Conservation (phyloP, 2,113 vertebrate species). For the Cricetomys ansorgei region DNA sequence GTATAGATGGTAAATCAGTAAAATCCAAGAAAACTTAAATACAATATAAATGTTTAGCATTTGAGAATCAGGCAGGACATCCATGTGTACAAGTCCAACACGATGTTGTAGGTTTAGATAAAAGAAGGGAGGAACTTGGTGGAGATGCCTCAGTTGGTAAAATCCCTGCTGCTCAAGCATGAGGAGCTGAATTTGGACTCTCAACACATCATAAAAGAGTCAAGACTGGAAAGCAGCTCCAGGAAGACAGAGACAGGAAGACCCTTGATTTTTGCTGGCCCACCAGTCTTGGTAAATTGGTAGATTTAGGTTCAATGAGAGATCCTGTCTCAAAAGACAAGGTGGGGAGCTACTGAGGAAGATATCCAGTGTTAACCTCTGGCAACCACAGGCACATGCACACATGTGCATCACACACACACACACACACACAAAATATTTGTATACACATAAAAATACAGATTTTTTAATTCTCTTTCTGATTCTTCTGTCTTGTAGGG, state of each 20-base stretch:
- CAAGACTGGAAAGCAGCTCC: not conserved
- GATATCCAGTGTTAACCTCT: not conserved
- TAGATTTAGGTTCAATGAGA: not conserved
- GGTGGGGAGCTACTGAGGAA: not conserved
- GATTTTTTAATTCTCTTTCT: slow-evolving; percentile 60
- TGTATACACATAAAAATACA: not conserved
- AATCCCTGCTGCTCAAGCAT: not conserved
- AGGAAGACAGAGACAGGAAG: not conserved
- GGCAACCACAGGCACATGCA: not conserved
- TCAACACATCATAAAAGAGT: not conserved
- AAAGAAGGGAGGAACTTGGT: not conserved
- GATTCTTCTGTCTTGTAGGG: slow-evolving; percentile 80
- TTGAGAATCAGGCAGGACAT: slow-evolving; percentile 20
- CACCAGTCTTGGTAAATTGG: not conserved
- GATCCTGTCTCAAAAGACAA: not conserved
- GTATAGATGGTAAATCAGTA: not conserved
- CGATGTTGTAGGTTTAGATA: not conserved
- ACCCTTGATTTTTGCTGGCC: not conserved
- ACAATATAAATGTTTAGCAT: not conserved
- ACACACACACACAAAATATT: not conserved
- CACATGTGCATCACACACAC: not conserved
- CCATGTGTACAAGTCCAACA: not conserved
- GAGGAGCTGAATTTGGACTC: not conserved
- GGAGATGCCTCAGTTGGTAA: not conserved
- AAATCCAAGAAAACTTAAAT: not conserved